Percentiles rank a stretch among this genome's conserved stretches.
Evolutionary conservation across 2,888 invertebrate species (phyloP).

Genomic region (Uropetala carovei): DNA sequence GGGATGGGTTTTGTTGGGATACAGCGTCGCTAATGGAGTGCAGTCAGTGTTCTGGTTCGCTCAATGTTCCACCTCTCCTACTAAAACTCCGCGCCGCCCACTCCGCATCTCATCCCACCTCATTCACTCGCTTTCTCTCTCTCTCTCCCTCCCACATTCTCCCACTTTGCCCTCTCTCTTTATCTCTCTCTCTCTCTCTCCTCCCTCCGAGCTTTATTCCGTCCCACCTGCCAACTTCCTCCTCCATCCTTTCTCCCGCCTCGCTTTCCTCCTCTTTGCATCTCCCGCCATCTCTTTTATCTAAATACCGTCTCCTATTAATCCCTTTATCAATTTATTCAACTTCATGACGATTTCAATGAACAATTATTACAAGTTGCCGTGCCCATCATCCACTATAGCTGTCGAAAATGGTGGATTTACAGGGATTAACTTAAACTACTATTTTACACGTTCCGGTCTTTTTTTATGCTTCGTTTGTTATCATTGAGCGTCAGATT

Average conservation of each 20-base stretch:
- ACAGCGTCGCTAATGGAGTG: constrained; percentile 30
- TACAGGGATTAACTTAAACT: not conserved
- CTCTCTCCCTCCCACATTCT: too few relatives aligned
- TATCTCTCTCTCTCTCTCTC: too few relatives aligned
- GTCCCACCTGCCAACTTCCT: too few relatives aligned
- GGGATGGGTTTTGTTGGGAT: constrained; percentile 14
- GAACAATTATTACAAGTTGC: constrained; percentile 5
- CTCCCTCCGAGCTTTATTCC: too few relatives aligned
- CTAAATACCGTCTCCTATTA: constrained; percentile 64
- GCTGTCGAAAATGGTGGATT: not conserved
- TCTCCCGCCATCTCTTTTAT: constrained; percentile 57
- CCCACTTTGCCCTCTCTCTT: too few relatives aligned
- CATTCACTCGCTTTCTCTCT: not conserved
- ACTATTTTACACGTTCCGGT: not conserved
- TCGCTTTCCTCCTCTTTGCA: not conserved
- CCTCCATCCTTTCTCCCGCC: too few relatives aligned
- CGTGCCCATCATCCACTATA: not conserved
- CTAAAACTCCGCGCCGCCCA: not conserved
- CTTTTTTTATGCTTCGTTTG: not conserved
- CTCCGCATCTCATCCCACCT: constrained; percentile 64
- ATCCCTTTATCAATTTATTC: constrained; percentile 27
- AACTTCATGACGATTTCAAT: constrained; percentile 17
- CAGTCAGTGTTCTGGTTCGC: constrained; percentile 28
- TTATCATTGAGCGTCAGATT: too few relatives aligned
- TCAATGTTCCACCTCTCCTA: constrained; percentile 11